Percentiles rank a stretch among this genome's conserved stretches.
Evolutionary conservation across 2,797 vertebrate species (phyloP).

Genomic region (Cyclura pinguis): DNA sequence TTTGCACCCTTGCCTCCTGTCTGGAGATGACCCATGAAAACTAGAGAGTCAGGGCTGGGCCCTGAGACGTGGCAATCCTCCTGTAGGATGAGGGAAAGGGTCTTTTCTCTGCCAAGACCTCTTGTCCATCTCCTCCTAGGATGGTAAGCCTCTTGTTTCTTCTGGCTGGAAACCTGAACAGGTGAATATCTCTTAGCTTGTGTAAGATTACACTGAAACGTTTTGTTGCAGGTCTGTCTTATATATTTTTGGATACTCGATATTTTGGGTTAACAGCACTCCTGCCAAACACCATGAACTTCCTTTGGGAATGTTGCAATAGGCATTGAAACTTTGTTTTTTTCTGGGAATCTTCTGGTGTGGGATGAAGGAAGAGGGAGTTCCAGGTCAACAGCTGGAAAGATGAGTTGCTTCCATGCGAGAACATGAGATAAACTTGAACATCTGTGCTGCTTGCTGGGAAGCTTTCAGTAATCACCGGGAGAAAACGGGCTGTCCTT

Average conservation of each 20-base stretch:
- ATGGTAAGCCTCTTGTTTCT: not conserved
- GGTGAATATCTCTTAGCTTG: not conserved
- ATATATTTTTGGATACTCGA: not conserved
- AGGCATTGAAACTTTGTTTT: not conserved
- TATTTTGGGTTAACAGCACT: not conserved
- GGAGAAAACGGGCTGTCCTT: not conserved
- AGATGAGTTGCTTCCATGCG: not conserved
- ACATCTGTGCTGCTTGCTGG: constrained; percentile 18
- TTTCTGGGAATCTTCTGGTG: not conserved
- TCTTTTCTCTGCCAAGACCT: not conserved
- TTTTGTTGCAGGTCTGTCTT: not conserved
- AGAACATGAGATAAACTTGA: not conserved
- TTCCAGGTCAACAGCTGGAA: not conserved
- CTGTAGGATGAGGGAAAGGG: too few relatives aligned
- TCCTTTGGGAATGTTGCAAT: not conserved
- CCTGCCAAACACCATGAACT: not conserved
- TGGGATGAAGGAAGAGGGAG: too few relatives aligned
- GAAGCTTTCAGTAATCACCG: constrained; percentile 16
- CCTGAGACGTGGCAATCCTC: too few relatives aligned
- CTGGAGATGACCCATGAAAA: too few relatives aligned
- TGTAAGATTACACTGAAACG: too few relatives aligned
- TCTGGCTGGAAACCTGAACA: not conserved
- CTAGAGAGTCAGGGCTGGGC: too few relatives aligned
- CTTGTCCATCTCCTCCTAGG: not conserved
- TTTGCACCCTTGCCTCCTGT: too few relatives aligned